Percentiles rank a stretch among this genome's conserved stretches.
phyloP scores from a whole-genome alignment of 2,888 invertebrate genomes.

The Lochmaea crataegi region DNA sequence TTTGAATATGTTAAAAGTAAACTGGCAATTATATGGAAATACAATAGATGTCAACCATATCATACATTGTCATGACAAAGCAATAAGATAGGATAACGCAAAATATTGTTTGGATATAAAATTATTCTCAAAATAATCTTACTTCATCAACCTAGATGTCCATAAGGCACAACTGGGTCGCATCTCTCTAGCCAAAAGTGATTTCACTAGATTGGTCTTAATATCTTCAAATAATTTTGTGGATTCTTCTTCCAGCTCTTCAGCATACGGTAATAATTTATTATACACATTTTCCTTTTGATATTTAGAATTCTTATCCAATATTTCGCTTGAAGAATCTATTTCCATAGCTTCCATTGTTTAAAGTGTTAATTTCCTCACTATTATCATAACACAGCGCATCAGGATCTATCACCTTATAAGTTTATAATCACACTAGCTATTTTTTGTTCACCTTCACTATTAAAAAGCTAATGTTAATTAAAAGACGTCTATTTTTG shows the following conservation, averaged over 20 bases:
- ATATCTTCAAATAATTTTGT: slow-evolving; percentile 76
- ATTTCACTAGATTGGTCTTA: slow-evolving; percentile 81
- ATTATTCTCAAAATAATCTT: slow-evolving; percentile 57
- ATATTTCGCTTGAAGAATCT: slow-evolving; percentile 13
- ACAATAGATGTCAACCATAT: slow-evolving; percentile 8
- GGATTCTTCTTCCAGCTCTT: slow-evolving; percentile 80
- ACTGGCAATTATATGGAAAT: neutral
- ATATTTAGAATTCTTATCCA: slow-evolving; percentile 69
- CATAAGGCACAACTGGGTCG: slow-evolving; percentile 81
- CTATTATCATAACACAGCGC: slow-evolving; percentile 5
- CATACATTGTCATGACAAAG: slow-evolving; percentile 19
- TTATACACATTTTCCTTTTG: slow-evolving; percentile 81
- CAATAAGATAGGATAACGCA: slow-evolving; percentile 10
- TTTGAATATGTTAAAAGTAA: neutral
- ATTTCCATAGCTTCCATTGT: slow-evolving; percentile 26
- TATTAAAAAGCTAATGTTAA: slow-evolving; percentile 31
- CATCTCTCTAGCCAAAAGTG: slow-evolving; percentile 83
- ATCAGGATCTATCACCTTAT: slow-evolving; percentile 7
- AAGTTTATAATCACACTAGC: slow-evolving; percentile 18
- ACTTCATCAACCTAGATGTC: slow-evolving; percentile 82
- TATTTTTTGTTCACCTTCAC: slow-evolving; percentile 26
- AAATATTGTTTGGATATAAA: slow-evolving; percentile 10
- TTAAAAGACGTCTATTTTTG: slow-evolving; percentile 35
- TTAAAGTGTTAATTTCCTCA: slow-evolving; percentile 5
- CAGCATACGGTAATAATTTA: slow-evolving; percentile 80